Evolutionary conservation across 2,888 invertebrate species (phyloP).

Genomic region (Beris morrisii): DNA sequence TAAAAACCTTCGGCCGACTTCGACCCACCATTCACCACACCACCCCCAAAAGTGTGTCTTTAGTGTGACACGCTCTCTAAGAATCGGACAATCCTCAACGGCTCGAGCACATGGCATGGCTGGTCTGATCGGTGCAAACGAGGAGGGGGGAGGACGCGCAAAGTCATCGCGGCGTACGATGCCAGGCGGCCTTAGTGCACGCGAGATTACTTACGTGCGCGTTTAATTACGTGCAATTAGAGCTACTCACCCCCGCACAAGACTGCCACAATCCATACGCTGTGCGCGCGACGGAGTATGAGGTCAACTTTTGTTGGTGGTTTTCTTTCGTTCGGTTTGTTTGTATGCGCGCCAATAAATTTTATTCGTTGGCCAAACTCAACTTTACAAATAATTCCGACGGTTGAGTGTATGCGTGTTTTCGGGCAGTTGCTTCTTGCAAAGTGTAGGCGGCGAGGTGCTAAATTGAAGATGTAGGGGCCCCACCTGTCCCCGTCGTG

Average conservation of each 20-base stretch:
- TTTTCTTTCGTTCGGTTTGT: too few species aligned
- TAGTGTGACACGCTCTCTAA: background rate
- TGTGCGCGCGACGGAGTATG: background rate
- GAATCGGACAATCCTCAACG: background rate
- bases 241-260: slow-evolving; percentile 35
- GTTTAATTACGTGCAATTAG: slow-evolving; percentile 41
- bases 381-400: background rate
- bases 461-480: too few species aligned
- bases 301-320: slow-evolving; percentile 23
- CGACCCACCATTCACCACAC: background rate
- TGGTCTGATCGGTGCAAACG: background rate
- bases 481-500: too few species aligned
- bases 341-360: slow-evolving; percentile 27
- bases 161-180: background rate
- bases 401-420: slow-evolving; percentile 11
- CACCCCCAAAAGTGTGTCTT: background rate
- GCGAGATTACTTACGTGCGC: slow-evolving; percentile 38
- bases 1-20: background rate
- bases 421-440: slow-evolving; percentile 29
- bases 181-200: slow-evolving; percentile 11
- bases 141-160: slow-evolving; percentile 1
- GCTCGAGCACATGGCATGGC: background rate
- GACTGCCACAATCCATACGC: background rate
- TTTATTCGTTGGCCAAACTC: too few species aligned
- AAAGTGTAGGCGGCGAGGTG: background rate